Conservation (phyloP, 2,888 invertebrate genomes). For the Yponomeuta cagnagella region DNA sequence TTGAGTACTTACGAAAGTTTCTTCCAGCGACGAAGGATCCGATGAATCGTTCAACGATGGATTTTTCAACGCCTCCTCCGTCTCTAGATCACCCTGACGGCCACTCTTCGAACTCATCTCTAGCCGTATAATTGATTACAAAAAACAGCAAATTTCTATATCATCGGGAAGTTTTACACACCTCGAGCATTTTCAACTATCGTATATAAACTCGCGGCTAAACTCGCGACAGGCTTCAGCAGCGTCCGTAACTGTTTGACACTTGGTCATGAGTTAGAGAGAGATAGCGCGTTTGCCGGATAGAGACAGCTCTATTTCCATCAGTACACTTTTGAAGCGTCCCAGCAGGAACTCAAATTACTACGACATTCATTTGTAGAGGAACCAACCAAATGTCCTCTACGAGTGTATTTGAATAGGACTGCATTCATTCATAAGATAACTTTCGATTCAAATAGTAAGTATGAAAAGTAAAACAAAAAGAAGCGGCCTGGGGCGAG, state of each 20-base stretch:
- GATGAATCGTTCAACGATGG: constrained; percentile 22
- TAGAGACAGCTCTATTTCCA: constrained; percentile 29
- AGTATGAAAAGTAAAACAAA: too few relatives aligned
- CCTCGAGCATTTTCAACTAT: constrained; percentile 5
- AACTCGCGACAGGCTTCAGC: constrained; percentile 36
- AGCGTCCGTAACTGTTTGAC: constrained; percentile 35
- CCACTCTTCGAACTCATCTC: constrained; percentile 4
- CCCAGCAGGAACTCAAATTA: neutral
- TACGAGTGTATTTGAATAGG: too few relatives aligned
- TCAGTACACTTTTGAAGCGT: constrained; percentile 16
- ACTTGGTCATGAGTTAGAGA: constrained; percentile 34
- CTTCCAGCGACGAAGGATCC: constrained; percentile 29
- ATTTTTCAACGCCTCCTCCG: constrained; percentile 6
- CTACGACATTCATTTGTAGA: neutral
- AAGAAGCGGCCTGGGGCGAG: too few relatives aligned
- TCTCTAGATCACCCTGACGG: neutral
- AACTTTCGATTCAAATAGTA: too few relatives aligned
- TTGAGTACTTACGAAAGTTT: constrained; percentile 33
- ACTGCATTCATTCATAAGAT: too few relatives aligned
- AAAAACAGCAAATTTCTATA: neutral
- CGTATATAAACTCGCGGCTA: neutral
- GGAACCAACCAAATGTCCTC: neutral
- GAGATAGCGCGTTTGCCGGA: constrained; percentile 33
- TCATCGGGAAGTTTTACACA: neutral
- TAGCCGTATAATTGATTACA: constrained; percentile 2